Evolutionary conservation across 2,888 invertebrate species (phyloP).

Genomic region (Chorisops tibialis): DNA sequence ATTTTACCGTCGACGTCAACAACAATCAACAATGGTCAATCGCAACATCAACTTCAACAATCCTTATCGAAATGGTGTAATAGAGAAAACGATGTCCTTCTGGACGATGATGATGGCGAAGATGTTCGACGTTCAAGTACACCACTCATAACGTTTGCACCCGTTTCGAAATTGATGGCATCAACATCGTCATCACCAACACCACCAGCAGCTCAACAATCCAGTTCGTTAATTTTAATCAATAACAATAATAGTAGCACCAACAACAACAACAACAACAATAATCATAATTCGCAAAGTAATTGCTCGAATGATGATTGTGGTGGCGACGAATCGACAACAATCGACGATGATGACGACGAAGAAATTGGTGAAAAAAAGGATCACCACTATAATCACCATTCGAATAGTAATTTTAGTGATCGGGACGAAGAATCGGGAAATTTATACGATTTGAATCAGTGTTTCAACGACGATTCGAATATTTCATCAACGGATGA

Average conservation of each 20-base stretch:
- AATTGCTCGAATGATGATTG: conserved; percentile 6
- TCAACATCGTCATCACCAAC: conserved; percentile 12
- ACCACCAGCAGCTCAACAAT: too few relatives aligned
- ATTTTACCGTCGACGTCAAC: conserved; percentile 1
- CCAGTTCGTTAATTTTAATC: too few relatives aligned
- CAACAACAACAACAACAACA: conserved; percentile 5
- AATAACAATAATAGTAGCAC: conserved; percentile 6
- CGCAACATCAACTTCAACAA: neutral
- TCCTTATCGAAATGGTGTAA: neutral
- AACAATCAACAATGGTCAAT: conserved; percentile 2
- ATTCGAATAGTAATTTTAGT: neutral
- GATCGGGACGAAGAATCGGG: conserved; percentile 9
- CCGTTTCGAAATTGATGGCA: conserved; percentile 32
- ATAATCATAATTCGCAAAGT: neutral
- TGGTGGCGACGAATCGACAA: conserved; percentile 11
- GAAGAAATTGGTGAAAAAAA: conserved; percentile 12
- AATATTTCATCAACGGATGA: conserved; percentile 15
- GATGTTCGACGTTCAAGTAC: neutral
- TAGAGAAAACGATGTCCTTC: neutral
- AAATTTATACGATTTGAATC: conserved; percentile 15
- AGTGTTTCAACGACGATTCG: conserved; percentile 15
- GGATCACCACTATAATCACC: neutral
- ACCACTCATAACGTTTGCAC: conserved; percentile 29
- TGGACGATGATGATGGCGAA: neutral
- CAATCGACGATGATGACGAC: conserved; percentile 22